phyloP scores from a whole-genome alignment of 2,888 invertebrate genomes.

The Drosophila nr. medialis region DNA sequence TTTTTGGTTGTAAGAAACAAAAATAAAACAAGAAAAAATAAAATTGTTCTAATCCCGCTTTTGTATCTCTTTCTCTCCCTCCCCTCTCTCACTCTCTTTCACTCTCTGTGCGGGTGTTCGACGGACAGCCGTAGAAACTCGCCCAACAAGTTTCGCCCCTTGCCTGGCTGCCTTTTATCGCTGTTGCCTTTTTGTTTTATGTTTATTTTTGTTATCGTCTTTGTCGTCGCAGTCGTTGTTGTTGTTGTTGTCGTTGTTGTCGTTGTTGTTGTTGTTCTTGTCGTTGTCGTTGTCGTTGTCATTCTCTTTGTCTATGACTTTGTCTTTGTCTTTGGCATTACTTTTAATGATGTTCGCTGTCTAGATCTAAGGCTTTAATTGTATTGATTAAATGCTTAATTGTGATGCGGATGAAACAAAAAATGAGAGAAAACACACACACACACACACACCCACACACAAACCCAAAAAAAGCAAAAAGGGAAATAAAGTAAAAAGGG shows the following conservation, averaged over 20 bases:
- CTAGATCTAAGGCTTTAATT: constrained; percentile 70
- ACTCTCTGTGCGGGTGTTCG: background rate
- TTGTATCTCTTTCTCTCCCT: constrained; percentile 37
- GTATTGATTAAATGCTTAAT: constrained; percentile 76
- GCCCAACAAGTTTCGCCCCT: constrained; percentile 49
- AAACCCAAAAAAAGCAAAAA: background rate
- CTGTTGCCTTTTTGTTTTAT: constrained; percentile 64
- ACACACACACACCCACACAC: background rate
- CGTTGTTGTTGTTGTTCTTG: constrained; percentile 7
- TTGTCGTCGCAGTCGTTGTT: constrained; percentile 23
- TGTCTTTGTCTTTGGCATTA: constrained; percentile 41
- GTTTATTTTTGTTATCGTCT: constrained; percentile 65
- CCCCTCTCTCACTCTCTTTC: background rate
- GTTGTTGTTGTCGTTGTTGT: constrained; percentile 16
- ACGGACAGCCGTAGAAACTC: constrained; percentile 36
- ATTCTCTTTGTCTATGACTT: constrained; percentile 19
- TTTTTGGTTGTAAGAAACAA: constrained; percentile 65
- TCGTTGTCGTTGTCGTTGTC: constrained; percentile 29
- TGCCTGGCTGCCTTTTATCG: constrained; percentile 45
- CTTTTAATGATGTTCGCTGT: constrained; percentile 67
- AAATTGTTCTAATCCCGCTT: constrained; percentile 73
- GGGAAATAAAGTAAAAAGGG: background rate
- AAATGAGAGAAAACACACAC: background rate
- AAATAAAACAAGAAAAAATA: constrained; percentile 17
- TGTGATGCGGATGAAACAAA: constrained; percentile 39